Conservation (phyloP, 2,113 vertebrate species). For the Empidonax alnorum region DNA sequence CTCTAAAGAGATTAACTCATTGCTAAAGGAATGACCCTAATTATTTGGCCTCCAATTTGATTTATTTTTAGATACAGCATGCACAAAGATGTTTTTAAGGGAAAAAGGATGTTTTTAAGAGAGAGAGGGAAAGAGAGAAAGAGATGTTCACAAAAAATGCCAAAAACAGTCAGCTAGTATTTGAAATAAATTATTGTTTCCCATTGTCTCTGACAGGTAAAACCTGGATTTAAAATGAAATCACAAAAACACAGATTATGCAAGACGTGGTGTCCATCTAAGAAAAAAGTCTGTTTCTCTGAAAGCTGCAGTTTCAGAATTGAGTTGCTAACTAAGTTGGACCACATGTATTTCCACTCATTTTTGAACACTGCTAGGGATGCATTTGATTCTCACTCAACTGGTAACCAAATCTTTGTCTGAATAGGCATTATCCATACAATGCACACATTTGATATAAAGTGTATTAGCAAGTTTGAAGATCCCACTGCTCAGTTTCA, state of each 20-base stretch:
- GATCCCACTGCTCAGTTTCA: not conserved
- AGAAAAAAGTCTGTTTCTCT: not conserved
- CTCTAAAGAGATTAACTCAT: not conserved
- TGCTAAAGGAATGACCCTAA: not conserved
- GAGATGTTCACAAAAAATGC: not conserved
- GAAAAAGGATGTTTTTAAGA: not conserved
- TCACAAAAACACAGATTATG: not conserved
- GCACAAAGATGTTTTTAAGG: not conserved
- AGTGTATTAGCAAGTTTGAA: not conserved
- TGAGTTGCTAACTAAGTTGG: not conserved
- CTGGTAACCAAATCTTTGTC: not conserved
- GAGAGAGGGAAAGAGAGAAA: not conserved
- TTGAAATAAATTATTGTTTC: not conserved
- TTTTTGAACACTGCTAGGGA: not conserved
- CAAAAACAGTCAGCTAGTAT: not conserved
- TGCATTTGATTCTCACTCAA: not conserved
- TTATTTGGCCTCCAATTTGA: not conserved
- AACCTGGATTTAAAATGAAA: not conserved
- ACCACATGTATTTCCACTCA: not conserved
- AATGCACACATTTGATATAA: not conserved
- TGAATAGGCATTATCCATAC: not conserved
- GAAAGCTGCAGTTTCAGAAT: not conserved
- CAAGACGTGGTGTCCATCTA: not conserved
- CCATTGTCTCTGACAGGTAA: constrained; percentile 10
- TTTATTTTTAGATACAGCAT: not conserved